Conservation (phyloP, 2,797 vertebrate genomes). For the Rhabdomys pumilio region DNA sequence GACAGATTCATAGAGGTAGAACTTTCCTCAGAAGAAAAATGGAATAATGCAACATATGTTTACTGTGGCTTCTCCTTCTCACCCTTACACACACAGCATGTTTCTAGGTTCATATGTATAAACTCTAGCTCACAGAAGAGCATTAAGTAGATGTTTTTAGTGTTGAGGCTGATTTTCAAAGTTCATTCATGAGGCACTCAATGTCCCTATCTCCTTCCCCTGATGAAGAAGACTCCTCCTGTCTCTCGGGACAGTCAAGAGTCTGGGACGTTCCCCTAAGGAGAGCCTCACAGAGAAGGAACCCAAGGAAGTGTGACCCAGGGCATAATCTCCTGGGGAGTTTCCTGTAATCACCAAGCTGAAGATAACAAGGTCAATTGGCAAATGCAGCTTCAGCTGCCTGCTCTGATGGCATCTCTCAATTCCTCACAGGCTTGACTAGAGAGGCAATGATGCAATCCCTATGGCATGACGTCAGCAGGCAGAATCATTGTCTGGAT, state of each 20-base stretch:
- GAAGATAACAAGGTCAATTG: neutral
- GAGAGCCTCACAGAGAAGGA: neutral
- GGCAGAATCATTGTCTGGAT: neutral
- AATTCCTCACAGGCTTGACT: neutral
- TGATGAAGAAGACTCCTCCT: neutral
- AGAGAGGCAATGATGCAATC: neutral
- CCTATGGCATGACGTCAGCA: neutral
- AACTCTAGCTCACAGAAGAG: neutral
- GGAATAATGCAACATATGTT: neutral
- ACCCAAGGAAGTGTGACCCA: neutral
- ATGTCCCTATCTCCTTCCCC: neutral
- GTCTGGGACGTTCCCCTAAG: neutral
- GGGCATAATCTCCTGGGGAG: neutral
- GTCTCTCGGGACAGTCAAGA: neutral
- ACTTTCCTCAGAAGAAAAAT: conserved; percentile 23
- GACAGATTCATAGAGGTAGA: neutral
- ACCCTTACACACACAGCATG: neutral
- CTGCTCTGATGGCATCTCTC: neutral
- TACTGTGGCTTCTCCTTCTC: neutral
- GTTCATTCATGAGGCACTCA: neutral
- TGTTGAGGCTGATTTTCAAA: neutral
- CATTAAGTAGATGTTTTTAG: neutral
- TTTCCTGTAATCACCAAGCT: neutral
- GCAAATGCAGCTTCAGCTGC: neutral
- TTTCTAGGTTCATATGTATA: neutral